A percentile compares a stretch with the other conserved stretches of the same genome.
Conservation (phyloP, 2,113 vertebrate genomes). For the Microtus montanus region DNA sequence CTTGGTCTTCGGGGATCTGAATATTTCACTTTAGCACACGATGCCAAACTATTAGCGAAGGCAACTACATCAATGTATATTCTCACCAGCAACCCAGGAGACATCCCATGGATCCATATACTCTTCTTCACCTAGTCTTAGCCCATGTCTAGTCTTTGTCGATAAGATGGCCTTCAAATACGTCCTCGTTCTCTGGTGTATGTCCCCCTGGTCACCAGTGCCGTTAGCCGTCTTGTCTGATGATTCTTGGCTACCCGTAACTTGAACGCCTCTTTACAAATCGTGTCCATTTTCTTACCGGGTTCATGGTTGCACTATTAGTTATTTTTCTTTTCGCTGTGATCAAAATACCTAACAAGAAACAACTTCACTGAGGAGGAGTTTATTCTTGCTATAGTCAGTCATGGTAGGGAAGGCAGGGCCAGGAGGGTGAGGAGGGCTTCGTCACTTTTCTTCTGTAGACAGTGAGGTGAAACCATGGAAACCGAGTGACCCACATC, state of each 20-base stretch:
- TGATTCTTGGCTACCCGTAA: background rate
- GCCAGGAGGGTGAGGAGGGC: background rate
- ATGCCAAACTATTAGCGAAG: background rate
- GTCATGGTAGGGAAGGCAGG: background rate
- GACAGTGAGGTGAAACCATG: background rate
- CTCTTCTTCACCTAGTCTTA: background rate
- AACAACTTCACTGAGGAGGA: background rate
- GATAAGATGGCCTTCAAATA: background rate
- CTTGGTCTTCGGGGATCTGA: background rate
- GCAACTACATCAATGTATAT: background rate
- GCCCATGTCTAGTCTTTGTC: background rate
- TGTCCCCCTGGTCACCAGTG: background rate
- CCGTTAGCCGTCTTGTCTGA: background rate
- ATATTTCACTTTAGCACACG: background rate
- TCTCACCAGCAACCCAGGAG: background rate
- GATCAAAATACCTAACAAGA: background rate
- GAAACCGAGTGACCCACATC: background rate
- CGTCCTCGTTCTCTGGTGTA: background rate
- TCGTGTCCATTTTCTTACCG: background rate
- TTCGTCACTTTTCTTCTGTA: background rate
- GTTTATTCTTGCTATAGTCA: background rate
- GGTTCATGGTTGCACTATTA: background rate
- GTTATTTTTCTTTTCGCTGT: background rate
- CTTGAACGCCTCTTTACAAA: background rate
- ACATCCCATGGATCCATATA: fast-evolving